Percentiles rank a stretch among this genome's conserved stretches.
Evolutionary conservation across 2,888 invertebrate genomes (phyloP).

Genomic region (Phasia obesa): DNA sequence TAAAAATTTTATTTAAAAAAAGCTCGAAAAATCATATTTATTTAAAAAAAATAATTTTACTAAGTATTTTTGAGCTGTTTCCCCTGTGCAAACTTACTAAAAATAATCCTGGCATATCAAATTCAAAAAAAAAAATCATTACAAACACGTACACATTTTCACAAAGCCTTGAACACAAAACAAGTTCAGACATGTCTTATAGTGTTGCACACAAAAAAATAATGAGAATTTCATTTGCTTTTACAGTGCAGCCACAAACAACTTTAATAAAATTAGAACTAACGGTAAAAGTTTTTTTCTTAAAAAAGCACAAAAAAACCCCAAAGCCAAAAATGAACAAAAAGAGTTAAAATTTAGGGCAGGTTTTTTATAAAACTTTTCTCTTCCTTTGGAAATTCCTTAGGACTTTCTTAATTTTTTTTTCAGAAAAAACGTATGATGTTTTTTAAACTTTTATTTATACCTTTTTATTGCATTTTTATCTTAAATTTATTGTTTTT

Average conservation of each 20-base stretch:
- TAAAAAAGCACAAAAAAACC: background rate
- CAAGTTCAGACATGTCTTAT: constrained; percentile 10
- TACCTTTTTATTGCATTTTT: background rate
- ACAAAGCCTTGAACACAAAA: background rate
- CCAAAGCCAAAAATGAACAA: background rate
- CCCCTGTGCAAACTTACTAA: background rate
- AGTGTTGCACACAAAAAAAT: background rate
- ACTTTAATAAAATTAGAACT: constrained; percentile 55
- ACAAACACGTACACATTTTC: background rate
- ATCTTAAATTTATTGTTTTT: background rate
- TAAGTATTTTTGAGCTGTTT: background rate
- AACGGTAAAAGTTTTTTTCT: constrained; percentile 48
- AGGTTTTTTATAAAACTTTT: constrained; percentile 2
- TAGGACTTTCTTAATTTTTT: constrained; percentile 5
- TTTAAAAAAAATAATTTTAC: too few species aligned
- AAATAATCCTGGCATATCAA: background rate
- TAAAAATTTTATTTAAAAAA: too few species aligned
- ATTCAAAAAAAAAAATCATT: background rate
- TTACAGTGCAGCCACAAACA: constrained; percentile 30
- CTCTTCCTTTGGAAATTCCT: background rate
- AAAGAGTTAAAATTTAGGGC: background rate
- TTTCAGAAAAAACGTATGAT: too few species aligned
- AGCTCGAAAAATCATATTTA: too few species aligned
- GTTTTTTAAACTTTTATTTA: constrained; percentile 19
- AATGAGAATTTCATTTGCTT: constrained; percentile 30